Base-by-base conservation (phyloP, 2,113 vertebrate genomes). In the Callipepla californica region DNA sequence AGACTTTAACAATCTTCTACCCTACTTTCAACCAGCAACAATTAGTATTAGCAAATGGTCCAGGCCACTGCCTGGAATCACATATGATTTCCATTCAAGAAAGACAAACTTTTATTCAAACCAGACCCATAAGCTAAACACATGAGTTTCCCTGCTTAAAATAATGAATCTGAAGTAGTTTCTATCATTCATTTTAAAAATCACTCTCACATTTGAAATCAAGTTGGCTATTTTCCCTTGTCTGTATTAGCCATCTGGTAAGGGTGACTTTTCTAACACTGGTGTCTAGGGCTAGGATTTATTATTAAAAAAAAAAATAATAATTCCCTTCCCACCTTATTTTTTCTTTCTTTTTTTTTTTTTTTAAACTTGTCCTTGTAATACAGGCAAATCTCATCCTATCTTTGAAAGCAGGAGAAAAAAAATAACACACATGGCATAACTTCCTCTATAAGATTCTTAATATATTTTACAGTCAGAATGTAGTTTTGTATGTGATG, bases 21-120 rank as follows among this genome's bases (percentile, higher is more conserved):
- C 94, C 92, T 44, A 70, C 96, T 97, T 97, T 97, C 97, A 97
- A 98, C 97, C 96, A 96, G 92, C 95, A 97, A 97, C 97, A 98
- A 98, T 98, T 98, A 98, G 97, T 95, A 97, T 98, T 97, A 98
- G 98, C 97, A 97, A 98, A 98, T 97, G 95, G 97, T 87, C 93
- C 96, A 94, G 97, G 95, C 97, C 97, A 97, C 96, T 98, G 97
- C 97, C 97, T 97, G 95, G 90, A 96, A 96, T 96, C 96, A 95
- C 98, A 98, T 97, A 94, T 98, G 98, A 98, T 97, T 98, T 97
- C 95, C 96, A 97, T 98, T 98, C 97, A 97, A 95, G 96, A 95
- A 96, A 97, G 97, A 97, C 97, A 96, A 97, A 97, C 82, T 97
- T 97, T 97, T 97, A 98, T 98, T 98, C 96, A 98, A 98, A 98